phyloP scores from a whole-genome alignment of 2,797 vertebrate species.

The Cuniculus paca region DNA sequence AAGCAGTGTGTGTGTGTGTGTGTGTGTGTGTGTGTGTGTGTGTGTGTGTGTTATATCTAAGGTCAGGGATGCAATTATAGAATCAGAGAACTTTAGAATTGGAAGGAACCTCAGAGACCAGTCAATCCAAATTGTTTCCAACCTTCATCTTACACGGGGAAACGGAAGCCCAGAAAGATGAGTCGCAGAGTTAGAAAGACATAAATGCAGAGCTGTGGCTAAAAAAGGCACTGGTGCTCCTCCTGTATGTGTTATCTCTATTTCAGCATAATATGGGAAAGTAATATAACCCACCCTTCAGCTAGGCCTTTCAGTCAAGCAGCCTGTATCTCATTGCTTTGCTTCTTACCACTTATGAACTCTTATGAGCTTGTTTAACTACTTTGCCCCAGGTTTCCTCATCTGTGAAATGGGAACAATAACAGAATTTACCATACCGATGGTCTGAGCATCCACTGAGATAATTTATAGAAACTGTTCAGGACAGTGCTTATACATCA shows the following conservation, averaged over 20 bases:
- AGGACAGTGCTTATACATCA: neutral
- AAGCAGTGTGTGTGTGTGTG: neutral
- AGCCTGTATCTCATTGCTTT: neutral
- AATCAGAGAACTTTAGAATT: slow-evolving; percentile 34
- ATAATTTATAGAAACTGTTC: neutral
- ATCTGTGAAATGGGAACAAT: neutral
- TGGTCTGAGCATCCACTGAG: neutral
- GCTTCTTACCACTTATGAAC: neutral
- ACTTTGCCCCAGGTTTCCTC: neutral
- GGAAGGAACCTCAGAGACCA: slow-evolving; percentile 17
- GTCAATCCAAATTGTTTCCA: neutral
- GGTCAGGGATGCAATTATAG: slow-evolving; percentile 44
- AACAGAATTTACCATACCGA: neutral
- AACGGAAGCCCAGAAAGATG: neutral
- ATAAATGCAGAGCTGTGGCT: neutral
- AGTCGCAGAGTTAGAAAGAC: neutral
- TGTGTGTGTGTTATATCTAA: neutral
- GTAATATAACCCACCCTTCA: neutral
- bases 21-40: neutral
- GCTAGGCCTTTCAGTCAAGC: neutral
- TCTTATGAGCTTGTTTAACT: neutral
- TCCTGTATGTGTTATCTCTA: neutral
- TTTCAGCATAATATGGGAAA: neutral
- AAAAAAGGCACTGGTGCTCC: no score
- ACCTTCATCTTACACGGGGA: slow-evolving; percentile 16